Evolutionary conservation across 2,113 vertebrate genomes (phyloP).

Genomic region (Gasterosteus aculeatus): DNA sequence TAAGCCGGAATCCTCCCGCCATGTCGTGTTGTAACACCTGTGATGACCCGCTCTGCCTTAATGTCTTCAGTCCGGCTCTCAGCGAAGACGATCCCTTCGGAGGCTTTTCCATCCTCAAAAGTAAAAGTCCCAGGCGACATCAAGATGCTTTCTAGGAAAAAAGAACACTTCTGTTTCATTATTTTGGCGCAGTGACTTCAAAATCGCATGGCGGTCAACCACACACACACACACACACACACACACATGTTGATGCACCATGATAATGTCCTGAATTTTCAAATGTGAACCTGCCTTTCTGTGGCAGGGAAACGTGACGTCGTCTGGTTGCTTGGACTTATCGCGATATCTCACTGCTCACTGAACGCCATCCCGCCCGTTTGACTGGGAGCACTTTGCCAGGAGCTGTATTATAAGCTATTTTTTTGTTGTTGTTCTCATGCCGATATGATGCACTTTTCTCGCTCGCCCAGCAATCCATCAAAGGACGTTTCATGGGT

Average conservation of each 20-base stretch:
- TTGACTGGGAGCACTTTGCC: slow-evolving; percentile 45
- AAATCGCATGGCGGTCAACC: slow-evolving; percentile 24
- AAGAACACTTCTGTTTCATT: background rate
- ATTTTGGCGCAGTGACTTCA: slow-evolving; percentile 4
- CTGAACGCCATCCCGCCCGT: background rate
- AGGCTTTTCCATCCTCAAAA: slow-evolving; percentile 1
- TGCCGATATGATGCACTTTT: background rate
- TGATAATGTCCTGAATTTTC: slow-evolving; percentile 21
- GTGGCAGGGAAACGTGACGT: slow-evolving; percentile 39
- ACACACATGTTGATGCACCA: slow-evolving; percentile 2
- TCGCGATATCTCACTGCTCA: slow-evolving; percentile 18
- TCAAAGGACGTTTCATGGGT: slow-evolving; percentile 19
- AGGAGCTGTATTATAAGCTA: background rate
- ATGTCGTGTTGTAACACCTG: background rate
- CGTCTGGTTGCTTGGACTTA: slow-evolving; percentile 23
- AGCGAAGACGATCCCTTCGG: background rate
- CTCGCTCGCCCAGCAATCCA: slow-evolving; percentile 5
- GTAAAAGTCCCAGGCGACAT: background rate
- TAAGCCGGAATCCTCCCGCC: background rate
- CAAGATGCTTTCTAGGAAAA: background rate
- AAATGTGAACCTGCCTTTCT: slow-evolving; percentile 23
- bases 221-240: background rate
- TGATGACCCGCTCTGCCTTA: slow-evolving; percentile 56
- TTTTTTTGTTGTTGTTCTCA: slow-evolving; percentile 12
- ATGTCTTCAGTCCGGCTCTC: slow-evolving; percentile 30